Percentiles rank a stretch among this genome's conserved stretches.
phyloP scores from a whole-genome alignment of 2,113 vertebrate species.

The Plecotus auritus region DNA sequence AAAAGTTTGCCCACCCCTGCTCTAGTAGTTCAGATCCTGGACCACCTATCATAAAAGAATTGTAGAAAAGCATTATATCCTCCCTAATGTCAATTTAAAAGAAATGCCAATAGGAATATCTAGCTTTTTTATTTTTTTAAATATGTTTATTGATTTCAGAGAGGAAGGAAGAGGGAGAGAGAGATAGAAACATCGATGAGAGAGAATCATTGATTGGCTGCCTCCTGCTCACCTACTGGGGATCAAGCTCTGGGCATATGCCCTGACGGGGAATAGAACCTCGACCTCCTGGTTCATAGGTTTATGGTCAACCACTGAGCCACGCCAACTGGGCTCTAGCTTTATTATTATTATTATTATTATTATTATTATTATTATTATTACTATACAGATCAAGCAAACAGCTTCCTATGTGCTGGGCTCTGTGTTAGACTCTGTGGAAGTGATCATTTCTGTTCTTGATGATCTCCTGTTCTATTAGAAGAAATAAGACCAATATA shows the following conservation, averaged over 20 bases:
- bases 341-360: no score
- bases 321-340: no score
- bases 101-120: not conserved
- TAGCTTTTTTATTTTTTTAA: not conserved
- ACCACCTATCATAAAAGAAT: not conserved
- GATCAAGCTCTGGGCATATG: no score
- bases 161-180: no score
- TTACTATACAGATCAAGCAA: not conserved
- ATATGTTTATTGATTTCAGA: no score
- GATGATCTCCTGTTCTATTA: not conserved
- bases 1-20: no score
- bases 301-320: no score
- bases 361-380: not conserved
- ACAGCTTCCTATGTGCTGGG: not conserved
- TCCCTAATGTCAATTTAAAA: not conserved
- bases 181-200: no score
- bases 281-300: no score
- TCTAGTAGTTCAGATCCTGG: not conserved
- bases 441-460: not conserved
- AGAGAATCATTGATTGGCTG: no score
- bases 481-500: constrained; percentile 7
- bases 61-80: not conserved
- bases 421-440: not conserved
- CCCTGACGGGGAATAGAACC: no score
- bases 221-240: no score